Evolutionary conservation across 1,140 invertebrate genomes (phyloP), one percentile per base, ranked within the genome.

Genomic region (Belonocnema kinseyi): DNA sequence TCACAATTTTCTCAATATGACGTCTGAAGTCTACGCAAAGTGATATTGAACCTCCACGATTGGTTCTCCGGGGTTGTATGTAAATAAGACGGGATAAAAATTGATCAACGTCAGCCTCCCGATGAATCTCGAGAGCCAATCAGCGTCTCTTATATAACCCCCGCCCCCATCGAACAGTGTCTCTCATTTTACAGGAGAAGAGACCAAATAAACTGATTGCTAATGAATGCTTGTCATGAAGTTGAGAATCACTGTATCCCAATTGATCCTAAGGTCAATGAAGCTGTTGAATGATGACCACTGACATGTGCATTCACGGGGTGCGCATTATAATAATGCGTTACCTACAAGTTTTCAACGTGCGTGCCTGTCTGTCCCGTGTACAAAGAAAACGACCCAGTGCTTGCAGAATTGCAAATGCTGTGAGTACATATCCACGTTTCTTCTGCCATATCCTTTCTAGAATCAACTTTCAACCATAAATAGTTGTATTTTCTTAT

Each of bases 261-360:
- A 87, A 86, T 86, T 87, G 86, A 87, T 87, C 86, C 77, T 85
- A 80, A 79, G 86, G 85, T 87, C 85, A 87, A 87, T 87, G 86
- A 87, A 87, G 86, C 86, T 83, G 86, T 86, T 87, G 85, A 87
- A 86, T 86, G 85, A 87, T 87, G 81, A 85, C 82, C 84, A 87
- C 82, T 86, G 86, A 87, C 86, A 87, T 85, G 85, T 87, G 86
- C 83, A 87, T 83, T 85, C 84, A 85, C 72, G 75, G 84, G 81
- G 82, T 85, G 61, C 79, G 83, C 78, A 75, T 33, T 76, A 80
- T 81, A 82, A 80, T 83, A 79, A 82, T 75, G 79, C 72, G 79
- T 83, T 80, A 77, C 74, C 77, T 77, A 78, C 77, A 74, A 77
- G 79, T 85, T 84, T 84, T 84, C 81, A 85, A 46, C 26, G 74